These are phyloP conservation scores for Polydesmus complanatus DNA, from an alignment of 2,888 invertebrate species.

Conservation along the genomic window DNA sequence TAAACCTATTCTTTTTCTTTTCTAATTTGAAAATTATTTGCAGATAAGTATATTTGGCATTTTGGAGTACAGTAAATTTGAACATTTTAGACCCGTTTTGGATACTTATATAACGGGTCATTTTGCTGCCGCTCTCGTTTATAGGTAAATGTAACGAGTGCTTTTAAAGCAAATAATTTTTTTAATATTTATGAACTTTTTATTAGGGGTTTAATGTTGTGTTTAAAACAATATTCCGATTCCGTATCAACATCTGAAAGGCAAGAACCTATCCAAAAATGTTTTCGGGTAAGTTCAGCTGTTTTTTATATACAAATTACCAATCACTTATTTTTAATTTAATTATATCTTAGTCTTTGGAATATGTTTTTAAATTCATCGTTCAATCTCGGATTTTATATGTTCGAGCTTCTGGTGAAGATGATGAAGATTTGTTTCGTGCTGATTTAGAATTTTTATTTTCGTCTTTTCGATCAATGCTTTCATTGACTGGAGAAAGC, in stretches of 20 bases:
- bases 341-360: constrained; percentile 44
- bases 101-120: constrained; percentile 88
- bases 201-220: constrained; percentile 64
- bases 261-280: constrained; percentile 78
- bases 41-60: constrained; percentile 74
- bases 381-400: constrained; percentile 75
- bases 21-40: too few species aligned
- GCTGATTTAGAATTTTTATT: constrained; percentile 51
- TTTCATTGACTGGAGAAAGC: constrained; percentile 41
- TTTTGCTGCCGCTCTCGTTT: constrained; percentile 86
- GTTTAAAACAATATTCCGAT: constrained; percentile 79
- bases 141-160: constrained; percentile 49
- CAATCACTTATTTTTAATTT: not conserved
- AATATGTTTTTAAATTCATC: constrained; percentile 82
- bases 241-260: constrained; percentile 72
- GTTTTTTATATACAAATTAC: not conserved
- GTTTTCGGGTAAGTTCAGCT: constrained; percentile 45
- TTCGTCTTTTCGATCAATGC: constrained; percentile 57
- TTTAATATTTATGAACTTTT: not conserved
- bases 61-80: constrained; percentile 77
- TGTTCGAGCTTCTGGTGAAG: constrained; percentile 71
- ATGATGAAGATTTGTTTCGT: constrained; percentile 75
- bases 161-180: constrained; percentile 24
- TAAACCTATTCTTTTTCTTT: too few species aligned
- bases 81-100: constrained; percentile 85